Base-by-base conservation (phyloP, 2,888 invertebrate genomes). In the Eristalinus sepulchralis region DNA sequence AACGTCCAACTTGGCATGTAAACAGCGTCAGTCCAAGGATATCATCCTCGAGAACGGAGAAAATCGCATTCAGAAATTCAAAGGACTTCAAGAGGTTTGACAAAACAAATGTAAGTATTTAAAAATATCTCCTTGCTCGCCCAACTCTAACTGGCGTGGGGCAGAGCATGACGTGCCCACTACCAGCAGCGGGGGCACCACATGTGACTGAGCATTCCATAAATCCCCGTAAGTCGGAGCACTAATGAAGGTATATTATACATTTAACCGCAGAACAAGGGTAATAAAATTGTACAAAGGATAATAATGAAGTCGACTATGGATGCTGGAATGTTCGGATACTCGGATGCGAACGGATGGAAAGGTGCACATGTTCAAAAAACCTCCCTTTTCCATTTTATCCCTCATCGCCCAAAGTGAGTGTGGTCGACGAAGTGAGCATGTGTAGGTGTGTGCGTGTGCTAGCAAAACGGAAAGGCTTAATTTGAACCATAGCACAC, bases 261-360 rank as follows among this genome's bases (percentile, higher is more conserved):
- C 83, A 79, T 83, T 86, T 83, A 86, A 79, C 83, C 78, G 78
- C 86, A 71, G 71, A 73, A 86, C 83, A 86, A 72, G 83, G 86
- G 83, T 83, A 83, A 86, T 86, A 86, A 83, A 86, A 86, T 79
- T 83, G 73, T 83, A 86, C 78, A 86, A 83, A 86, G 78, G 86
- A 86, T 86, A 83, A 83, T 86, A 86, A 83, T 75, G 86, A 86
- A 70, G 78, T 83, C 70, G 78, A 71, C 67, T 75, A 73, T 68
- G 71, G 79, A 55, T 66, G 31, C 64, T 39, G 13, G 64, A 11
- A 59, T 33, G 62, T 8, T 63, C 20, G 33, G 62, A 34, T 17
- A 17, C 60, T 60, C n/a, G n/a, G n/a, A n/a, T 9, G 31, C 60
- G 13, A 34, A 20, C 10, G 64, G 34, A 31, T 10, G 20, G 62